Conservation (phyloP, 2,888 invertebrate genomes). For the Shargacucullia verbasci region DNA sequence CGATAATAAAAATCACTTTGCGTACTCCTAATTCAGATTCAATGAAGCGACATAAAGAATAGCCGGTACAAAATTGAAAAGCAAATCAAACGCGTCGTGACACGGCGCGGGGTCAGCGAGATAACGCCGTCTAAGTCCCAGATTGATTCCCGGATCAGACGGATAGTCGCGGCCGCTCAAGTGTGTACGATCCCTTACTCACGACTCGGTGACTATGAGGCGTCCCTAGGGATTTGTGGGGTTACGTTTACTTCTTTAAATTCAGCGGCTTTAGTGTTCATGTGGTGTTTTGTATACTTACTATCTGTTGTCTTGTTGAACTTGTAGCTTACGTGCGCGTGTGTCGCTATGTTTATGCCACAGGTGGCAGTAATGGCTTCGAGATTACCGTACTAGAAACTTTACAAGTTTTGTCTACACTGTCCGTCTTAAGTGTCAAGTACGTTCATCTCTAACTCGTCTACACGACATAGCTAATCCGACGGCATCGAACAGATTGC, state of each 20-base stretch:
- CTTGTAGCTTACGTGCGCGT: background rate
- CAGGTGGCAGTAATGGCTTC: too few species aligned
- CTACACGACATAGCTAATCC: too few species aligned
- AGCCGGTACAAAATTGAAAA: constrained; percentile 73
- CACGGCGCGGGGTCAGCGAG: constrained; percentile 82
- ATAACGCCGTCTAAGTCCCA: constrained; percentile 82
- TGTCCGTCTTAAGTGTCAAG: too few species aligned
- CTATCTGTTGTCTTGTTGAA: constrained; percentile 11
- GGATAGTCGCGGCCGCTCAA: constrained; percentile 75
- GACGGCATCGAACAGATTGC: too few species aligned
- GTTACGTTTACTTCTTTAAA: constrained; percentile 50
- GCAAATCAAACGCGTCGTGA: constrained; percentile 79
- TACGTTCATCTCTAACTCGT: too few species aligned
- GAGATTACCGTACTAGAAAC: too few species aligned
- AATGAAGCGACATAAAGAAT: constrained; percentile 59
- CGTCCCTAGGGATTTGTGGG: constrained; percentile 72
- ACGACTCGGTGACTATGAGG: constrained; percentile 78
- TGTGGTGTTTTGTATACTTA: constrained; percentile 16
- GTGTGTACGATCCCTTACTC: constrained; percentile 85
- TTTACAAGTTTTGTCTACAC: too few species aligned
- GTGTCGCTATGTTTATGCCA: background rate
- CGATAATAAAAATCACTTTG: constrained; percentile 49
- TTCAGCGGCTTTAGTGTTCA: constrained; percentile 31
- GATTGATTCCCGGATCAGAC: constrained; percentile 87
- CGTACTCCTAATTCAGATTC: constrained; percentile 48